phyloP scores from a whole-genome alignment of 2,888 invertebrate species.

The Lysandra coridon region DNA sequence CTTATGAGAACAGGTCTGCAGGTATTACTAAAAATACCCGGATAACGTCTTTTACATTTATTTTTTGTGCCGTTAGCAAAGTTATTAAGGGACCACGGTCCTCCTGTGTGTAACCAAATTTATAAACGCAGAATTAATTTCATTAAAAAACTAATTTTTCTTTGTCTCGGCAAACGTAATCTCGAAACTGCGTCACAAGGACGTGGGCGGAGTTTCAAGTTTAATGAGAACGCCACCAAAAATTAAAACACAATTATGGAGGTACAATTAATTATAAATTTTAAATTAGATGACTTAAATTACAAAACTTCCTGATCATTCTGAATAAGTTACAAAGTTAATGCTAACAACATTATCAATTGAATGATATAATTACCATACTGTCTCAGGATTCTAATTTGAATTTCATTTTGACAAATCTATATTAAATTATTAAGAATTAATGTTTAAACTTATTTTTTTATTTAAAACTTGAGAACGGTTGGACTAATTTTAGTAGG shows the following conservation, averaged over 20 bases:
- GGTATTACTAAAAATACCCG: too few relatives aligned
- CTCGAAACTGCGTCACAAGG: background rate
- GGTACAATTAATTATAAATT: constrained; percentile 23
- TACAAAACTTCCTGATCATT: background rate
- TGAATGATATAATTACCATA: background rate
- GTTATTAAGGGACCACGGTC: too few relatives aligned
- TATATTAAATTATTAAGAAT: background rate
- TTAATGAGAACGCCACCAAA: constrained; percentile 8
- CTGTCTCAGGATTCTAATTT: background rate
- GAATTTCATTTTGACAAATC: background rate
- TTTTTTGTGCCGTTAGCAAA: too few relatives aligned
- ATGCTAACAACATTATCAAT: background rate
- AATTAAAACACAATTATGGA: constrained; percentile 10
- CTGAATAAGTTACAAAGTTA: constrained; percentile 1
- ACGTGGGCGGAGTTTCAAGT: constrained; percentile 1
- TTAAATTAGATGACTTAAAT: constrained; percentile 22
- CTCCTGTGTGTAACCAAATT: too few relatives aligned
- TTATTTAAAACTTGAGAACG: background rate
- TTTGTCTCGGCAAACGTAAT: background rate
- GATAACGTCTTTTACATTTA: too few relatives aligned
- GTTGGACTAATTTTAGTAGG: too few relatives aligned
- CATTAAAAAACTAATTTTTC: background rate
- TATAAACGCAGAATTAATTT: too few relatives aligned
- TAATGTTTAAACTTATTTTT: background rate
- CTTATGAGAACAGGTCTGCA: too few relatives aligned